Evolutionary conservation across 2,888 invertebrate species (phyloP).

Genomic region (Sesia bembeciformis): DNA sequence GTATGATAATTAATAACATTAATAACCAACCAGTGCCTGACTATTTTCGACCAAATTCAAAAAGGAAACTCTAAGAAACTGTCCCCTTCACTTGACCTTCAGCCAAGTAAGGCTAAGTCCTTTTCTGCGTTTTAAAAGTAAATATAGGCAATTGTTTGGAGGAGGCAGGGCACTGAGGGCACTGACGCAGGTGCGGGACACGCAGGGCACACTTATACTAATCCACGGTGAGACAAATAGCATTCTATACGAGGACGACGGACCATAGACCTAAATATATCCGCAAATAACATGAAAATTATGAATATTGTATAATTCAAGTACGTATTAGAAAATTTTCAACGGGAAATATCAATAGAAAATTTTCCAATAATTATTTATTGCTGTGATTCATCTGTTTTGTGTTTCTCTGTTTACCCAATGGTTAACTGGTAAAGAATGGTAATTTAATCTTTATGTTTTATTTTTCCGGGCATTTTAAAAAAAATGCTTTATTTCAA

Average conservation of each 20-base stretch:
- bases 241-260: conserved; percentile 29
- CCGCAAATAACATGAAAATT: neutral
- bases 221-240: conserved; percentile 61
- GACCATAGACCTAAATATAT: conserved; percentile 8
- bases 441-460: too few species aligned
- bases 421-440: too few species aligned
- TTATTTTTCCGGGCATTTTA: too few species aligned
- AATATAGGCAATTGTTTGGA: neutral
- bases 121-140: neutral
- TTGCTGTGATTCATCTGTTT: too few species aligned
- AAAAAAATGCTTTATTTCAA: too few species aligned
- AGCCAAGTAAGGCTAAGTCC: neutral
- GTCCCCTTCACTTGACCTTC: neutral
- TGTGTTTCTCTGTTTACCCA: too few species aligned
- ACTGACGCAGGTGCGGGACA: conserved; percentile 36
- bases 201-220: conserved; percentile 45
- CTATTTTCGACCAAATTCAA: too few species aligned
- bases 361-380: too few species aligned
- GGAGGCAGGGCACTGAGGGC: conserved; percentile 2
- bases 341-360: too few species aligned
- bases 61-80: too few species aligned
- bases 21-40: too few species aligned
- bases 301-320: neutral
- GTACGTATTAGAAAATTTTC: neutral
- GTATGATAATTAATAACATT: too few species aligned